Evolutionary conservation across 2,888 invertebrate genomes (phyloP), one percentile per base, ranked within the genome.

Genomic region (Harpagoxenus sublaevis): DNA sequence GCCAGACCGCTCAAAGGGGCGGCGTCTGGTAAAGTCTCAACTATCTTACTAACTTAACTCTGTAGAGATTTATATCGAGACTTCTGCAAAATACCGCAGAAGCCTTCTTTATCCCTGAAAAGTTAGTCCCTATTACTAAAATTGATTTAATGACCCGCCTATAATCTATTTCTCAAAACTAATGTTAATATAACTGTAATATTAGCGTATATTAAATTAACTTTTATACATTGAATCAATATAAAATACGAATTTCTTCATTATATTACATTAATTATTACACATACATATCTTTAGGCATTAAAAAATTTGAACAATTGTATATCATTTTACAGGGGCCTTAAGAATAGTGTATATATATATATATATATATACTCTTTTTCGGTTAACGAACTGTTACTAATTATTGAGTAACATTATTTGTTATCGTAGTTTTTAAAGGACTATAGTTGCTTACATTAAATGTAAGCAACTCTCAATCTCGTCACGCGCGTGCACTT

Each of bases 1-100:
- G 53, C 45, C 57, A 45, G 57, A 8, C 15, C n/a, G 57, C 35
- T 79, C 79, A 79, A 79, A 71, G 79, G 71, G 42, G 45, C 79
- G 70, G 78, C 42, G 78, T 55, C 35, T 35, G 35, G 45, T 53
- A 12, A 78, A 12, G 6, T 78, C 71, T 79, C 71, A 79, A 79
- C 57, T 79, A 48, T 71, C 79, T 79, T 45, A 57, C 45, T 57
- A 71, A 60, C 45, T 79, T 79, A 57, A 60, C 18, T 23, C 55
- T 18, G 12, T 6, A 57, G 31, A 71, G 45, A 79, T 71, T 71
- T 79, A 48, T 79, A 71, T 48, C 71, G 23, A 71, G 45, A 57
- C 57, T 28, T 48, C 9, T 31, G 53, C n/a, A 68, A 68, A 68
- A 68, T 68, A 60, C 42, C 8, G 42, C 35, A 66, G n/a, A 77